Percentiles rank a stretch among this genome's conserved stretches.
phyloP scores from a whole-genome alignment of 2,113 vertebrate genomes.

The Thunnus thynnus region DNA sequence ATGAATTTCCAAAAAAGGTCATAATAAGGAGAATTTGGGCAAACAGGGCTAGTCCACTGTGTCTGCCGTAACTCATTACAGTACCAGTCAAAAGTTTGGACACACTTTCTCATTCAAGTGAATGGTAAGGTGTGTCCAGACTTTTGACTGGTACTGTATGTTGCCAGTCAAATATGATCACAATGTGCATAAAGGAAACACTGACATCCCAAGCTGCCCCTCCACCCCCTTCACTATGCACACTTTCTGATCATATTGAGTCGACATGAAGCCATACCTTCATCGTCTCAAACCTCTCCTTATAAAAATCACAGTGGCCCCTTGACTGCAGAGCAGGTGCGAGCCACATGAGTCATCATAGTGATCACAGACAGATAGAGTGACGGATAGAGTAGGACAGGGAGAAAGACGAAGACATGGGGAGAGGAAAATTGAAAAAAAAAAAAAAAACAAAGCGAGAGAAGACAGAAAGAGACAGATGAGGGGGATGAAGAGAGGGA shows the following conservation, averaged over 20 bases:
- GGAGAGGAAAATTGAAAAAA: slow-evolving; percentile 36
- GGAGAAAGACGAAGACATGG: slow-evolving; percentile 27
- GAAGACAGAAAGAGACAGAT: slow-evolving; percentile 48
- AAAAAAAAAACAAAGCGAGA: slow-evolving; percentile 20
- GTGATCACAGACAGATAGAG: slow-evolving; percentile 58
- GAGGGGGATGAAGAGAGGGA: slow-evolving; percentile 31
- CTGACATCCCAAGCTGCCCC: neutral
- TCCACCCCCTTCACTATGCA: neutral
- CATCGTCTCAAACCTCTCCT: slow-evolving; percentile 24
- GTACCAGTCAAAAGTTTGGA: neutral
- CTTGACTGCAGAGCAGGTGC: slow-evolving; percentile 73
- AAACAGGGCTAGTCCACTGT: neutral
- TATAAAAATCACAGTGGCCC: slow-evolving; percentile 43
- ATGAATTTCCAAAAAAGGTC: neutral
- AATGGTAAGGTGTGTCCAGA: too few relatives aligned
- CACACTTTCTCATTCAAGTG: too few relatives aligned
- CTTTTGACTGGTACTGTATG: too few relatives aligned
- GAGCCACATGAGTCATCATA: slow-evolving; percentile 75
- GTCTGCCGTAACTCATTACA: neutral
- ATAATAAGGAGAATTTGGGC: neutral
- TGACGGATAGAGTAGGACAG: slow-evolving; percentile 51
- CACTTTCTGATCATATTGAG: slow-evolving; percentile 9
- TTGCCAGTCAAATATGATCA: slow-evolving; percentile 6
- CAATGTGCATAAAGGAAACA: slow-evolving; percentile 1
- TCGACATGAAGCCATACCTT: slow-evolving; percentile 44